Percentiles rank a stretch among this genome's conserved stretches.
Evolutionary conservation across 1,140 invertebrate genomes (phyloP).

Genomic region (Drosophila nasuta): DNA sequence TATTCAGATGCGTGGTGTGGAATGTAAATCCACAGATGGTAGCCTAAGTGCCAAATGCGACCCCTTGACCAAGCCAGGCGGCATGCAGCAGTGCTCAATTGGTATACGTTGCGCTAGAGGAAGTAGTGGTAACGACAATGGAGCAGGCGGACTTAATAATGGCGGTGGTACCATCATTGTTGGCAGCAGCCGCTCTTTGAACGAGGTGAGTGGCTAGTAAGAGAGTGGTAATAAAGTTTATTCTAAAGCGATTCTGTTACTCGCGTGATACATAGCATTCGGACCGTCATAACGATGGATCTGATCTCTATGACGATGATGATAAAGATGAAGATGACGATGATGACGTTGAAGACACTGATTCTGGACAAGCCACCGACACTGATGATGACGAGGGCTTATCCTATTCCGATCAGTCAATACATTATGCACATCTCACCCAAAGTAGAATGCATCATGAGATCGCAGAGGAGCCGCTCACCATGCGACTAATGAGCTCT

Average conservation of each 20-base stretch:
- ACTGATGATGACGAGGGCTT: slow-evolving; percentile 68
- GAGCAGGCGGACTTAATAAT: slow-evolving; percentile 41
- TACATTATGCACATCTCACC: slow-evolving; percentile 71
- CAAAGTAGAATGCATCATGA: slow-evolving; percentile 77
- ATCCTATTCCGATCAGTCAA: slow-evolving; percentile 75
- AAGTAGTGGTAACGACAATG: slow-evolving; percentile 11
- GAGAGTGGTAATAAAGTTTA: background rate
- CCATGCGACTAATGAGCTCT: slow-evolving; percentile 63
- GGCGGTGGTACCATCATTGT: slow-evolving; percentile 77
- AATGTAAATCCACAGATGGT: slow-evolving; percentile 88
- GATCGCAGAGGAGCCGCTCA: slow-evolving; percentile 65
- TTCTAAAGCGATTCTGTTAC: background rate
- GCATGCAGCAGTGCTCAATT: slow-evolving; percentile 88
- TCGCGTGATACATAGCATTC: slow-evolving; percentile 55
- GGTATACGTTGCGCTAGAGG: slow-evolving; percentile 87
- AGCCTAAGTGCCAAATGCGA: slow-evolving; percentile 86
- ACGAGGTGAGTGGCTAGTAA: slow-evolving; percentile 58
- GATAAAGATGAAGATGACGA: slow-evolving; percentile 57
- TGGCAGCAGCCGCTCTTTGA: slow-evolving; percentile 72
- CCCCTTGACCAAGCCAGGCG: slow-evolving; percentile 86
- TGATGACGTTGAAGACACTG: slow-evolving; percentile 70
- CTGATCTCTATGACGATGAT: slow-evolving; percentile 65
- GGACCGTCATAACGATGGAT: slow-evolving; percentile 69
- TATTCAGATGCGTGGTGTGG: slow-evolving; percentile 92
- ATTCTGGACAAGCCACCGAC: slow-evolving; percentile 72